Base-by-base conservation (phyloP, 1,140 invertebrate genomes). In the Psilanteris sp. region DNA sequence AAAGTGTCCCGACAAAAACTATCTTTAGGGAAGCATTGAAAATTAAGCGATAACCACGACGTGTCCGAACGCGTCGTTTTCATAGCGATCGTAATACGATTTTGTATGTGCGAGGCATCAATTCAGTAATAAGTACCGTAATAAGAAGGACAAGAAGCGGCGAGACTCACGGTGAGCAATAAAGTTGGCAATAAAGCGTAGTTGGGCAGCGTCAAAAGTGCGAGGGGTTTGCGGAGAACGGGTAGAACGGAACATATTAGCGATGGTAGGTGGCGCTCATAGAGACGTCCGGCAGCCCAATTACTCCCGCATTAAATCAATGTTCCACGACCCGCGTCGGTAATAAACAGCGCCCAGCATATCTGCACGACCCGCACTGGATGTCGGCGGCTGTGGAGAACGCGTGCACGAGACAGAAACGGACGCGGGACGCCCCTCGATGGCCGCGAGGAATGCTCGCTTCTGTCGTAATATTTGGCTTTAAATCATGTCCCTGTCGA, bases 401-500 rank as follows among this genome's bases (percentile, higher is more conserved):
- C 57, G 66, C 66, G 55, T 64, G 74, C 61, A 27, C 55, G 64
- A 59, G 24, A 71, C 48, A 62, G 57, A 70, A 64, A 71, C 46
- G 55, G 39, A 71, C 36, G 24, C 36, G 37, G 29, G 46, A 71
- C 74, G 61, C 62, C 78, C 71, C 66, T 70, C 59, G 76, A 80
- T 79, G 70, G 72, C 71, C 75, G 62, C 78, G 48, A 81, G 85
- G 86, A 89, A 89, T 89, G 86, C 77, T 79, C 74, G 66, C 22
- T 77, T 83, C 81, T 87, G 86, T 86, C 83, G 87, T 87, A 88
- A 89, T 89, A 89, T 89, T 89, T 88, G 86, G 86, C 87, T 88
- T 87, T 89, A 89, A 89, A 89, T 88, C 87, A 89, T 89, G 86
- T 86, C 81, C 62, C 80, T 70, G 85, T 77, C 86, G 86, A 87